These are phyloP conservation scores for Pyrocoelia pectoralis DNA, from an alignment of 2,888 invertebrate species.

Conservation along the genomic window DNA sequence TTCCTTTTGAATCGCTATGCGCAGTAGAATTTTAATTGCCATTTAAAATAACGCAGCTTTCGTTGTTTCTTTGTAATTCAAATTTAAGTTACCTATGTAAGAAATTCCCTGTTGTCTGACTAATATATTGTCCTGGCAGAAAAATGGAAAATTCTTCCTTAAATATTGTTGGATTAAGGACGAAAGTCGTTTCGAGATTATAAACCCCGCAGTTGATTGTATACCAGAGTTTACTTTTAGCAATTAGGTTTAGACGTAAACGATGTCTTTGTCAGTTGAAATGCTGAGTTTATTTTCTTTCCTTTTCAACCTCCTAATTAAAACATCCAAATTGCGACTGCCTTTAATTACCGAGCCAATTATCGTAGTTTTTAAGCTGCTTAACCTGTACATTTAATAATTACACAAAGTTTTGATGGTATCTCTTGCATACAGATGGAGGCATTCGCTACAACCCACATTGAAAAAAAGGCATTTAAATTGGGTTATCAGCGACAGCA, in stretches of 20 bases:
- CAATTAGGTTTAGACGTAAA: slow-evolving; percentile 43
- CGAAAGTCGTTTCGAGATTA: slow-evolving; percentile 12
- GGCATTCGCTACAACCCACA: slow-evolving; percentile 31
- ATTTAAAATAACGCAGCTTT: slow-evolving; percentile 50
- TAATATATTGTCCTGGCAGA: slow-evolving; percentile 28
- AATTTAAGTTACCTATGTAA: slow-evolving; percentile 48
- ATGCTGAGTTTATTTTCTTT: slow-evolving; percentile 19
- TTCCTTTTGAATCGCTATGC: slow-evolving; percentile 43
- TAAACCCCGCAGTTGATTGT: slow-evolving; percentile 34
- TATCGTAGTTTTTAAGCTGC: slow-evolving; percentile 42
- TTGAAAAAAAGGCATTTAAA: slow-evolving; percentile 22
- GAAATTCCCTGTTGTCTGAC: slow-evolving; percentile 35
- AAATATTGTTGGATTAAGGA: slow-evolving; percentile 7
- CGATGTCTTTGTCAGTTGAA: slow-evolving; percentile 33
- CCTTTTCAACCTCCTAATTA: slow-evolving; percentile 43
- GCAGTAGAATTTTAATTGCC: slow-evolving; percentile 53
- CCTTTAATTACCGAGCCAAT: slow-evolving; percentile 47
- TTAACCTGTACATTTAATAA: slow-evolving; percentile 39
- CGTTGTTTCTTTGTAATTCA: slow-evolving; percentile 51
- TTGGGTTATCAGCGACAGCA: slow-evolving; percentile 27
- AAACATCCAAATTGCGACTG: slow-evolving; percentile 48
- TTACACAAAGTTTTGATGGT: slow-evolving; percentile 33
- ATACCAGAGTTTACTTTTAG: slow-evolving; percentile 42
- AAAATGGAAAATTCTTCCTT: slow-evolving; percentile 13
- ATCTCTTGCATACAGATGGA: slow-evolving; percentile 35